Base-by-base conservation (phyloP, 1,140 invertebrate species). In the Nixonia krombeini region DNA sequence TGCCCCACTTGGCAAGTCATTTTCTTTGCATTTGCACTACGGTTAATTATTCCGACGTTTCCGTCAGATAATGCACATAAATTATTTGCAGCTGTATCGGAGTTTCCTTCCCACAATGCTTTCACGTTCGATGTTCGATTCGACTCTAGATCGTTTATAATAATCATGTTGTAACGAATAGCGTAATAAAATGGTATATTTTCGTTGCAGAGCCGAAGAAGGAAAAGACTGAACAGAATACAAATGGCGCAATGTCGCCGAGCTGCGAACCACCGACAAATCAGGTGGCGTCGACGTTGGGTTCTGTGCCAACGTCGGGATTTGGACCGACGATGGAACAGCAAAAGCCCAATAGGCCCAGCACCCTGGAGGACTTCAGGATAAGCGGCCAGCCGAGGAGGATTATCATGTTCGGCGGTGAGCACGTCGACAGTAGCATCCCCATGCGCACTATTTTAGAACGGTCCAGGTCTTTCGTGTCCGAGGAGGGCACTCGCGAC, bases 171-270 rank as follows among this genome's bases (percentile, higher is more conserved):
- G 9, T 21, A 23, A 18, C 6, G 18, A 17, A 7, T 38, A 17
- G n/a, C n/a, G n/a, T n/a, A n/a, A n/a, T n/a, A 2, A 21, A 33
- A 35, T 21, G 13, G 57, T 66, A 59, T 58, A 53, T 69, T 70
- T 74, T 76, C 85, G 77, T 90, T 89, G 50, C 90, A 94, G 92
- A 94, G 88, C 91, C 92, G 89, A 93, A 93, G 88, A 94, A 94
- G 90, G 92, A 94, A 86, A 94, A 94, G 89, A 91, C 90, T 90
- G 93, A 94, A 87, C 91, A 90, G 87, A 89, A 87, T 86, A 85
- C 85, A 77, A 90, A 90, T 86, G 89, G 89, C 75, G 86, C 87
- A 70, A 79, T 89, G 75, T 89, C 88, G 73, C 86, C 88, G 56
- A 88, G 85, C 75, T 86, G 84, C 70, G 88, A 89, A 46, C 83